A percentile compares a stretch with the other conserved stretches of the same genome.
Evolutionary conservation across 2,888 invertebrate species (phyloP).

Genomic region (Chrysotoxum bicinctum): DNA sequence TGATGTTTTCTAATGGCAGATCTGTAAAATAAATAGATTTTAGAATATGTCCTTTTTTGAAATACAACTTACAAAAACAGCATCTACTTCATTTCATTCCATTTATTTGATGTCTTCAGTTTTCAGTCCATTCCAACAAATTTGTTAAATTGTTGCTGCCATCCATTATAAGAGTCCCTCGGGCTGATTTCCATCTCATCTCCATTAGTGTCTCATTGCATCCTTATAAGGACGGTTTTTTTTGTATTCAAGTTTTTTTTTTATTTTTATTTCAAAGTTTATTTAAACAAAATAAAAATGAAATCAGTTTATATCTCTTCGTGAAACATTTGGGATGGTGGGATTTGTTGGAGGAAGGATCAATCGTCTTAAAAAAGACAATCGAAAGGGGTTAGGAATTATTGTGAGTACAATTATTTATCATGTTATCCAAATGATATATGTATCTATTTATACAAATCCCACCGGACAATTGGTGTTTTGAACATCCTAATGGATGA

Average conservation of each 20-base stretch:
- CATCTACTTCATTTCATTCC: neutral
- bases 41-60: neutral
- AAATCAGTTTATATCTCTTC: slow-evolving; percentile 49
- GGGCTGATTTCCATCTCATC: neutral
- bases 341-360: slow-evolving; percentile 50
- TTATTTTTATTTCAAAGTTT: slow-evolving; percentile 18
- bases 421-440: slow-evolving; percentile 34
- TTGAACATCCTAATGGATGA: slow-evolving; percentile 53
- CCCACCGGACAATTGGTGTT: slow-evolving; percentile 65
- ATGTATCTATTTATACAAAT: slow-evolving; percentile 49
- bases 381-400: neutral
- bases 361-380: slow-evolving; percentile 55
- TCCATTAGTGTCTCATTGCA: neutral
- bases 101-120: neutral
- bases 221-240: neutral
- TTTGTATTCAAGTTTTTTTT: neutral
- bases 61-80: neutral
- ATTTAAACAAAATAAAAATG: slow-evolving; percentile 15
- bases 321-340: slow-evolving; percentile 67
- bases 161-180: neutral
- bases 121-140: too few species aligned
- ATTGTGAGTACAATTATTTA: neutral
- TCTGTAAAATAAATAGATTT: slow-evolving; percentile 4
- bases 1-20: slow-evolving; percentile 20
- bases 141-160: neutral